Base-by-base conservation (phyloP, 2,113 vertebrate species). In the Polypterus senegalus region DNA sequence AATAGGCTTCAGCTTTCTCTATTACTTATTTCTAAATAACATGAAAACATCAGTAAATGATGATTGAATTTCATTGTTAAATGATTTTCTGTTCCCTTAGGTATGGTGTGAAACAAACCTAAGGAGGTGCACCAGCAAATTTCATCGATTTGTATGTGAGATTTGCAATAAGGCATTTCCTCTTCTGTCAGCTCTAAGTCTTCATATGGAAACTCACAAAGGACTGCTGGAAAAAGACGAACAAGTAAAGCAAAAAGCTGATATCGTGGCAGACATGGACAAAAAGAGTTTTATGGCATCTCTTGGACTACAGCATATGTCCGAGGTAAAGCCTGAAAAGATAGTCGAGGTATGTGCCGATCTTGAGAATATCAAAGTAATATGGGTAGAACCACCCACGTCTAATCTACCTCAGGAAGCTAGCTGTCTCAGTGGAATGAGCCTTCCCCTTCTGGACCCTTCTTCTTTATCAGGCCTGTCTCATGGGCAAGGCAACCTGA, bases 31-130 rank as follows among this genome's bases (percentile, higher is more conserved):
- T 27, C 27, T 27, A 27, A 27, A 27, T 27, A 27, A 27, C 27
- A 27, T 27, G 1, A 27, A 27, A 27, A 27, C 27, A 27, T 27
- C 27, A 27, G 27, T 27, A 27, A 27, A 27, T 27, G 27, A 27
- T 27, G 27, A 27, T 27, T 27, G 27, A 27, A 27, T 27, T 27
- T 27, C 27, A 27, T 27, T 27, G 27, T 27, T 27, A 27, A 27
- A 27, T 27, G 27, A 1, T 27, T 1, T 27, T 27, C 27, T 27
- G 65, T 49, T 63, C 60, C 4, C n/a, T 0, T 77, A 99, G 96
- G 89, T 95, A 49, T 99, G 96, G 96, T 99, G 95, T 49, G 95
- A 99, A 75, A 92, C 89, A 0, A 98, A 99, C 78, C 80, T 98
- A 9, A 83, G 96, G 3, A 86, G 96, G 74, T 96, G 93, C 67